A percentile compares a stretch with the other conserved stretches of the same genome.
These are phyloP conservation scores for Atta cephalotes DNA, from an alignment of 1,140 invertebrate genomes.

Conservation along the genomic window DNA sequence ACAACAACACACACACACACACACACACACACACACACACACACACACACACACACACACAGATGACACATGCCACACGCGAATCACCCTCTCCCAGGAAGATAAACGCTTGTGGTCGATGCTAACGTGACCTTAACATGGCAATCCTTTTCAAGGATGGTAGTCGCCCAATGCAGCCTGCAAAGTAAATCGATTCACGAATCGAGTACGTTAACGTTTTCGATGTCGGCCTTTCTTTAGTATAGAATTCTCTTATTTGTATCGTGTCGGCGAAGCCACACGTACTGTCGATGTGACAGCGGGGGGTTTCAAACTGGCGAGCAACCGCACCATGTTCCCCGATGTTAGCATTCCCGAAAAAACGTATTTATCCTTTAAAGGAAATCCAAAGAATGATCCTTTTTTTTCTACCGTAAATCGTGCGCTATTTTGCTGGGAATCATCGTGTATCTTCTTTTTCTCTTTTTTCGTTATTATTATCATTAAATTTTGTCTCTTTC, in stretches of 20 bases:
- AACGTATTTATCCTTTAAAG: constrained; percentile 48
- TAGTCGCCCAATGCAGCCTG: constrained; percentile 12
- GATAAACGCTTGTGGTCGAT: constrained; percentile 59
- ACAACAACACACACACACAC: too few species aligned
- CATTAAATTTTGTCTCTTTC: constrained; percentile 30
- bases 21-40: not conserved
- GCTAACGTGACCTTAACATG: constrained; percentile 49
- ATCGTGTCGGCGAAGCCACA: constrained; percentile 25
- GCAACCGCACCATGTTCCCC: constrained; percentile 43
- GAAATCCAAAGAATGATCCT: constrained; percentile 66
- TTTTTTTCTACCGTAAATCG: constrained; percentile 52
- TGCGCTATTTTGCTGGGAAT: constrained; percentile 34
- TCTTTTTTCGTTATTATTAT: not conserved
- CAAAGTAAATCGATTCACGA: constrained; percentile 52
- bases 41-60: not conserved
- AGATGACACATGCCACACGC: not conserved
- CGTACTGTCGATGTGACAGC: constrained; percentile 51
- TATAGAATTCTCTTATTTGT: constrained; percentile 51
- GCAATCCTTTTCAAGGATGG: constrained; percentile 35
- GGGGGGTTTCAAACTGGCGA: constrained; percentile 64
- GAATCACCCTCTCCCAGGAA: constrained; percentile 66
- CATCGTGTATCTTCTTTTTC: constrained; percentile 53
- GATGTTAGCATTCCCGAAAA: constrained; percentile 56
- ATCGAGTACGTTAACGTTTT: constrained; percentile 58
- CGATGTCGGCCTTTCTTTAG: constrained; percentile 59